Base-by-base conservation (phyloP, 2,888 invertebrate genomes). In the Stenchaetothrips biformis region DNA sequence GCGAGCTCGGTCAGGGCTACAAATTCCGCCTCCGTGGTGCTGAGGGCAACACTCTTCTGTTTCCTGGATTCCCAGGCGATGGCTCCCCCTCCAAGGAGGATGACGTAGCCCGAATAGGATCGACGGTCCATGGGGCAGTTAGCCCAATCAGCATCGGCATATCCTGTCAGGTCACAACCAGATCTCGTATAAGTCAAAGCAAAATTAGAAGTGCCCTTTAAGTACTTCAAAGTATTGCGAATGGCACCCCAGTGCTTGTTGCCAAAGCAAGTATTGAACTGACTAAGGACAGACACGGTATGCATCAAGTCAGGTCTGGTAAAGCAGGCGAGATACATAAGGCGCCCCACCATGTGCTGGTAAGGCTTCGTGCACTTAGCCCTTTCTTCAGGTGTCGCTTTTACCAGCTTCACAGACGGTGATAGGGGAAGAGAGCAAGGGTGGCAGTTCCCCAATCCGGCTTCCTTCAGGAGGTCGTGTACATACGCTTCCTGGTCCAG, bases 21-120 rank as follows among this genome's bases (percentile, higher is more conserved):
- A 53, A 53, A 1, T 6, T 53, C 53, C 16, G 53, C 84, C 21
- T 53, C 48, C 21, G 18, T 48, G 48, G 16, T 53, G 7, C 49
- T 49, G 8, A 49, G 49, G 7, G 49, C 49, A 49, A 49, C 49
- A 9, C 8, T 9, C 7, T 7, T 49, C 13, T 49, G 49, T 13
- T 49, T 49, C 49, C 13, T 49, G 49, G 49, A 49, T 9, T 7
- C 49, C 7, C 49, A 49, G 49, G 49, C 7, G 8, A 49, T 13
- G 13, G 49, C 49, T 49, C 13, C 49, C 13, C 53, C n/a, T 13
- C 53, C 53, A 53, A 53, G 6, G 1, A 53, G 53, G 2, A 53
- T 53, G 6, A 16, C 53, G 7, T 13, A 53, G 2, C 53, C 53
- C 11, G 13, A 13, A 6, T 4, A 53, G 4, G 53, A 53, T 7